Evolutionary conservation across 2,113 vertebrate genomes (phyloP).

Genomic region (Ramphastos sulfuratus): DNA sequence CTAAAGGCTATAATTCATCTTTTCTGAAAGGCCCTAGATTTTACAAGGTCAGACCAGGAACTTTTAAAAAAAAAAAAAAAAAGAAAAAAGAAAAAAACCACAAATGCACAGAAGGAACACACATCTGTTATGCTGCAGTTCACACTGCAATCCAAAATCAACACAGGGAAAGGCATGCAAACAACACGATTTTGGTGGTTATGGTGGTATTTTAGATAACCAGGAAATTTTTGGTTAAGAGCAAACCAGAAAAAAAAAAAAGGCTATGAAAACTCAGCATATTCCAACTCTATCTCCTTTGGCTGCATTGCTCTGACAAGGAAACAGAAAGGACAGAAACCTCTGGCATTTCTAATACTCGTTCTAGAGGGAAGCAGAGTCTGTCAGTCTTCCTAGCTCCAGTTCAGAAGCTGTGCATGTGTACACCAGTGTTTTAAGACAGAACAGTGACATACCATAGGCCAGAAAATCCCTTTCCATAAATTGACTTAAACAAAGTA

Average conservation of each 20-base stretch:
- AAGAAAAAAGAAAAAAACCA: too few relatives aligned
- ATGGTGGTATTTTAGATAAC: background rate
- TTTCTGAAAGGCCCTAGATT: background rate
- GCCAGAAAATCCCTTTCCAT: background rate
- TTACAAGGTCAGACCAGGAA: constrained; percentile 33
- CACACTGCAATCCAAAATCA: constrained; percentile 16
- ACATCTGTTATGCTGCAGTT: background rate
- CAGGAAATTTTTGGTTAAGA: background rate
- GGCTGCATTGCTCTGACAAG: background rate
- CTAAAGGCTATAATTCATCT: background rate
- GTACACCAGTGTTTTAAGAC: background rate
- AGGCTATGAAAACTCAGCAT: background rate
- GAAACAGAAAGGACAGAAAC: background rate
- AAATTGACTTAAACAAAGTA: background rate
- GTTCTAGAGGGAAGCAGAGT: background rate
- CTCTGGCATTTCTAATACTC: background rate
- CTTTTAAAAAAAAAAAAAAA: background rate
- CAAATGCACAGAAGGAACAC: background rate
- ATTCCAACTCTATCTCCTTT: background rate
- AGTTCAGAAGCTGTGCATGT: background rate
- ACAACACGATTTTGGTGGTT: background rate
- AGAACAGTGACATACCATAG: background rate
- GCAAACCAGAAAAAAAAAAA: background rate
- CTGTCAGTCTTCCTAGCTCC: background rate
- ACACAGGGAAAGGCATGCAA: background rate